Conservation (phyloP, 2,113 vertebrate genomes). For the Cyanoderma ruficeps region DNA sequence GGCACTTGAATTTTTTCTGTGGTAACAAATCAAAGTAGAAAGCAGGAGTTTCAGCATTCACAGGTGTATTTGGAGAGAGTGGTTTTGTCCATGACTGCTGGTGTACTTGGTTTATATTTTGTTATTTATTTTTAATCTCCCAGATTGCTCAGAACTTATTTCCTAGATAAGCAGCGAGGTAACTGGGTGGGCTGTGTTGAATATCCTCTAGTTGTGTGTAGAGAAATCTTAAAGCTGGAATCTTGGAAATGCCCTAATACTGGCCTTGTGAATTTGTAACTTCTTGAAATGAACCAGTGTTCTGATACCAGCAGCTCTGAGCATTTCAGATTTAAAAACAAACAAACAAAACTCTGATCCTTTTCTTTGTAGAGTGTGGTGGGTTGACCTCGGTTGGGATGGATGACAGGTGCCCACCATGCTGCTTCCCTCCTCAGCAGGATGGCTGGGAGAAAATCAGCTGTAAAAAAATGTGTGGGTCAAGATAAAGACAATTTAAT, state of each 20-base stretch:
- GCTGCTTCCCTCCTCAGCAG: not conserved
- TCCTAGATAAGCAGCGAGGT: not conserved
- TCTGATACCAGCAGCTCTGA: not conserved
- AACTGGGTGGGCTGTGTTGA: not conserved
- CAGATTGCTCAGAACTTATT: not conserved
- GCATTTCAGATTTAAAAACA: not conserved
- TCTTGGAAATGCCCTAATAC: not conserved
- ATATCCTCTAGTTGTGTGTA: not conserved
- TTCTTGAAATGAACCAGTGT: not conserved
- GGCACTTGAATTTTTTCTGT: not conserved
- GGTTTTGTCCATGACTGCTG: not conserved
- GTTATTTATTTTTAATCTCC: not conserved
- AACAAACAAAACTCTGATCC: not conserved
- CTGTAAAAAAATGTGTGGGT: not conserved
- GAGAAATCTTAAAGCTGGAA: not conserved
- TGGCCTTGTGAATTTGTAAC: not conserved
- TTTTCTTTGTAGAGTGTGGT: not conserved
- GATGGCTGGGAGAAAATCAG: not conserved
- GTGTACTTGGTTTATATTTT: not conserved
- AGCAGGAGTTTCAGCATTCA: not conserved
- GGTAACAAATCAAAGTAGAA: not conserved
- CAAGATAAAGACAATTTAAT: not conserved
- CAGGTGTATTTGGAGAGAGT: not conserved
- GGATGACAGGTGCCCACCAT: not conserved
- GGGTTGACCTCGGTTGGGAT: not conserved